Conservation (phyloP, 1,140 invertebrate genomes). For the Aphaenogaster floridana region DNA sequence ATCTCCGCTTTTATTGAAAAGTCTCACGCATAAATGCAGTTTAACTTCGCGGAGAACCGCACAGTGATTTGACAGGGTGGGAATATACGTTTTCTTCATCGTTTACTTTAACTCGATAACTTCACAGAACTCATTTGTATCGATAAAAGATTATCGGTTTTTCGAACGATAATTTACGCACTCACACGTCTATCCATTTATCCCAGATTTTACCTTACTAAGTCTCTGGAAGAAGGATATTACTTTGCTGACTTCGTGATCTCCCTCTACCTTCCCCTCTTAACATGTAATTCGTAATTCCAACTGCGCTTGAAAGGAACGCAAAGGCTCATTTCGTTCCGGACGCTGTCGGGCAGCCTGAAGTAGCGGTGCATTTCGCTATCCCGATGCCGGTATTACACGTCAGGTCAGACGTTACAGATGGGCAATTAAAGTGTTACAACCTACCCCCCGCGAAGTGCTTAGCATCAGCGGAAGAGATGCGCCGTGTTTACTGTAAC, state of each 20-base stretch:
- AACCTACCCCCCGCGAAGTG: constrained; percentile 28
- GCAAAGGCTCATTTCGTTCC: constrained; percentile 60
- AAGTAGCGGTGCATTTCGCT: constrained; percentile 55
- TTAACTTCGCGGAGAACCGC: neutral
- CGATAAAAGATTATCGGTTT: constrained; percentile 27
- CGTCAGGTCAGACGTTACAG: constrained; percentile 55
- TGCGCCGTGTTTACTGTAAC: constrained; percentile 32
- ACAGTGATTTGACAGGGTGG: neutral
- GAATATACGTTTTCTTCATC: neutral
- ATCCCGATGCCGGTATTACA: constrained; percentile 47
- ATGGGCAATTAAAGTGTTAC: constrained; percentile 64
- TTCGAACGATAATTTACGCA: constrained; percentile 15
- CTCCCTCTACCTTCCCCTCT: neutral
- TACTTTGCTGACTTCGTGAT: constrained; percentile 60
- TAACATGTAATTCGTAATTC: constrained; percentile 46
- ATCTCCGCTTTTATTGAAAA: neutral
- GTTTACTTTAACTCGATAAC: neutral
- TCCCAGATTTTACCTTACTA: constrained; percentile 31
- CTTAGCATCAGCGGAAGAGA: constrained; percentile 13
- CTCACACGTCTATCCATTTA: constrained; percentile 46
- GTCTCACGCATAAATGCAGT: neutral
- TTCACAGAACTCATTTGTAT: constrained; percentile 17
- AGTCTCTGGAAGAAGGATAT: constrained; percentile 49
- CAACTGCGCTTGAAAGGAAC: constrained; percentile 46
- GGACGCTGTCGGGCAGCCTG: constrained; percentile 37